Evolutionary conservation across 2,113 vertebrate genomes (phyloP), one percentile per base, ranked within the genome.

Genomic region (Myotis davidii): DNA sequence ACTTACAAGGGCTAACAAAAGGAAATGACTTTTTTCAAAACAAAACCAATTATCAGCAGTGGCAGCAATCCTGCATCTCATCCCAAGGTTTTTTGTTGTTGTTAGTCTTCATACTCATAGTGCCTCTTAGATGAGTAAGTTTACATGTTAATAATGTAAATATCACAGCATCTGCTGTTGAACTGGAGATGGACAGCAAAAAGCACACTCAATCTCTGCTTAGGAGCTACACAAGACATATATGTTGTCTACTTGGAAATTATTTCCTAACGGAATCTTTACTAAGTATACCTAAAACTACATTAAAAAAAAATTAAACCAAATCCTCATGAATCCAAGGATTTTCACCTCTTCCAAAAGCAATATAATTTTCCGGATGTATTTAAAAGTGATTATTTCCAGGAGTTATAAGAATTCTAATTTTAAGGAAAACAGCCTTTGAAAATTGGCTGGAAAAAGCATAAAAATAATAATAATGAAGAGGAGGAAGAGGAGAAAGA

Each of bases 1-100:
- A 3, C 5, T 70, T 45, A 3, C 6, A 87, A 81, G 5, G 17
- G 21, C 5, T 69, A 84, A 61, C 21, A 16, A 90, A 87, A 93
- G 54, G 23, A 83, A 54, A 12, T 23, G 25, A 82, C 2, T 32
- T 76, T 69, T 65, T 78, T 37, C 67, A 85, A 93, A 88, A 83
- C 20, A 76, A 48, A 69, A 56, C 59, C 59, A 69, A 48, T 56
- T 73, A 95, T 48, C 16, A 85, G 42, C 2, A 79, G 27, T 65
- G 78, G 45, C 42, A 93, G 50, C 64, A 85, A 95, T 69, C 91
- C 17, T 89, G 17, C 39, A 73, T 90, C 32, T 94, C 67, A 77
- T 85, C 95, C 50, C 25, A 65, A 85, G 20, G 16, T 45, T 37
- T 59, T 4, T 8, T 82, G 59, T 74, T 70, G 59, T 74, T 70